These are phyloP conservation scores for Pantherophis guttatus DNA, from an alignment of 2,113 vertebrate species.

Conservation along the genomic window DNA sequence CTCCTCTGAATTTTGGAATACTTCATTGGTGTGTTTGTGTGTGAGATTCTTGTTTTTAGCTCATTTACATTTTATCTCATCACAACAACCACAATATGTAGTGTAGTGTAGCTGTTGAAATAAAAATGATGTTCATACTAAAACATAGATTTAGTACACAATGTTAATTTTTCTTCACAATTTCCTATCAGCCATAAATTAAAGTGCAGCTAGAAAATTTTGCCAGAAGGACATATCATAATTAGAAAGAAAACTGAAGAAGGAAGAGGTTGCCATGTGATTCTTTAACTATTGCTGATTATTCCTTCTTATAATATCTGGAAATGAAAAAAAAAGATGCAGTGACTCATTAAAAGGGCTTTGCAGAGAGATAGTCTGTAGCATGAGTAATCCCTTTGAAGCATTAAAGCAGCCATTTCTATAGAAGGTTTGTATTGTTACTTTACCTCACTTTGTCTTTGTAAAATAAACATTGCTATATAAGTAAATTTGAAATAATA, in stretches of 20 bases:
- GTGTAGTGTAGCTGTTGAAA: not conserved
- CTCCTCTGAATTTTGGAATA: not conserved
- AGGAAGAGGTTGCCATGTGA: not conserved
- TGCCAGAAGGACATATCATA: not conserved
- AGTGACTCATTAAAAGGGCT: not conserved
- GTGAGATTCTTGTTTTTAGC: not conserved
- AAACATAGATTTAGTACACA: not conserved
- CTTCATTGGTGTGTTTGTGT: not conserved
- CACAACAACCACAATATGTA: not conserved
- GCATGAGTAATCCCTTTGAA: not conserved
- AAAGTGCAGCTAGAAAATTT: not conserved
- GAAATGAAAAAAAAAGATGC: not conserved
- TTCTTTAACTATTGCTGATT: not conserved
- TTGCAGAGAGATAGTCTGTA: not conserved
- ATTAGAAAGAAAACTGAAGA: not conserved
- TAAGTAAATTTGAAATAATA: not conserved
- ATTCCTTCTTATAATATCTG: not conserved
- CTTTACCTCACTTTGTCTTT: not conserved
- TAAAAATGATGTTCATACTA: not conserved
- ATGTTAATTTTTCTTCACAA: not conserved
- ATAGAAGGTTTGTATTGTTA: not conserved
- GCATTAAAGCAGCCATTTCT: not conserved
- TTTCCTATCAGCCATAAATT: not conserved
- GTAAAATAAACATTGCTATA: not conserved
- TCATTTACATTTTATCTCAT: not conserved